Percentiles rank a stretch among this genome's conserved stretches.
Conservation (phyloP, 2,888 invertebrate species). For the Spodoptera exigua region DNA sequence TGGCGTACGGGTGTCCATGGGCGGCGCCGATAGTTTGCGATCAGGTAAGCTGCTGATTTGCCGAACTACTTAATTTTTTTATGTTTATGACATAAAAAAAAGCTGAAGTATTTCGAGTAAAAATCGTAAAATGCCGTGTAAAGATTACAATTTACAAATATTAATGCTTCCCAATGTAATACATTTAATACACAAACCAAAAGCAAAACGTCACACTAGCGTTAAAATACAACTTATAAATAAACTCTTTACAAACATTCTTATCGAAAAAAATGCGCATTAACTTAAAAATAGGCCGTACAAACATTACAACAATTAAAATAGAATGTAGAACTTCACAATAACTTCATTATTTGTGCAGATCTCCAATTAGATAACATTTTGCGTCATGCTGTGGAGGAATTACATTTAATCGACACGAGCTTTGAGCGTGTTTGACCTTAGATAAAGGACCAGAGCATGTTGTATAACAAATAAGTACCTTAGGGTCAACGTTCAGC, state of each 20-base stretch:
- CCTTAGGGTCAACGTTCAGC: constrained; percentile 41
- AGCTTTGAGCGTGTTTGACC: constrained; percentile 46
- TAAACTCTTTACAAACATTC: constrained; percentile 9
- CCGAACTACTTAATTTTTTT: too few species aligned
- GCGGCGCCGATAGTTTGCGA: too few species aligned
- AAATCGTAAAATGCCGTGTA: too few species aligned
- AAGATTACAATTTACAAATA: too few species aligned
- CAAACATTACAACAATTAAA: constrained; percentile 17
- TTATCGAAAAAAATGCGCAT: constrained; percentile 8
- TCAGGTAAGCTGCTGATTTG: too few species aligned
- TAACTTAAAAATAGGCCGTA: constrained; percentile 25
- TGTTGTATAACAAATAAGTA: constrained; percentile 29
- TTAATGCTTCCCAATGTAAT: too few species aligned
- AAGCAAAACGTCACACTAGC: neutral
- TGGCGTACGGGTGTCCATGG: too few species aligned
- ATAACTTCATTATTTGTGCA: constrained; percentile 11
- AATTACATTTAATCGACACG: constrained; percentile 39
- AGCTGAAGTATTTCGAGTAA: too few species aligned
- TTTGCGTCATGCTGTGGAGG: constrained; percentile 48
- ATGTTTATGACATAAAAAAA: too few species aligned
- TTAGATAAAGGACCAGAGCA: constrained; percentile 47
- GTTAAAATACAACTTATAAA: too few species aligned
- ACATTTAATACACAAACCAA: neutral
- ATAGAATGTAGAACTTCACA: constrained; percentile 26
- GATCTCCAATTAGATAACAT: constrained; percentile 40